Base-by-base conservation (phyloP, 2,888 invertebrate species). In the Nomada ferruginata region DNA sequence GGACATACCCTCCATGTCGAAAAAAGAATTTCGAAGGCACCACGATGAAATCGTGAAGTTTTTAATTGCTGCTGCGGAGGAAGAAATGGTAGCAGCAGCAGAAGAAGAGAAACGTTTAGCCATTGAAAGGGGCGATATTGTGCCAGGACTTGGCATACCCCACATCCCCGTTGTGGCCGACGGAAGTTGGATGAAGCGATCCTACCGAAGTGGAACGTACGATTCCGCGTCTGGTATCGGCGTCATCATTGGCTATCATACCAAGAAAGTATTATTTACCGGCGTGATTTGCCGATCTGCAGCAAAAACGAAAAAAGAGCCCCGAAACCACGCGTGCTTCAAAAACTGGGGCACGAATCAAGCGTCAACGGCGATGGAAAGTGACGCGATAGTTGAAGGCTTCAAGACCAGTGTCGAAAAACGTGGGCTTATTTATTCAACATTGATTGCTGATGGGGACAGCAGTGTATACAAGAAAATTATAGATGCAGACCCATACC, bases 101-200 rank as follows among this genome's bases (percentile, higher is more conserved):
- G n/a, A 42, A 13, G 29, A 11, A 59, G 59, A 29, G 13, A 23
- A 7, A 10, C 59, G 15, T 9, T 26, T 59, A 0, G 59, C 59
- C 11, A 23, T 55, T 4, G 55, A 23, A 23, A 55, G 55, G 3
- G 23, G 23, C 23, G 23, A 55, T 13, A 55, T 55, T 53, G 18
- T 53, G n/a, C 53, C 9, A 2, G 53, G 53, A 53, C 4, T 18
- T n/a, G 20, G 53, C 9, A 53, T 53, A 9, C 53, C 20, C 9
- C 53, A 53, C 53, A 53, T 53, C 53, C 20, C 52, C 18, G 52
- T 52, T 52, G 52, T 52, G 52, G 52, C 52, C 52, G 52, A 52
- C n/a, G 53, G 53, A 53, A 53, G 52, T 15, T 52, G 52, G 52
- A 52, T 44, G 44, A 44, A 44, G 44, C 2, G 44, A 44, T 44